These are phyloP conservation scores for Micropoecilia bifurca DNA, from an alignment of 2,797 vertebrate genomes.

Conservation along the genomic window DNA sequence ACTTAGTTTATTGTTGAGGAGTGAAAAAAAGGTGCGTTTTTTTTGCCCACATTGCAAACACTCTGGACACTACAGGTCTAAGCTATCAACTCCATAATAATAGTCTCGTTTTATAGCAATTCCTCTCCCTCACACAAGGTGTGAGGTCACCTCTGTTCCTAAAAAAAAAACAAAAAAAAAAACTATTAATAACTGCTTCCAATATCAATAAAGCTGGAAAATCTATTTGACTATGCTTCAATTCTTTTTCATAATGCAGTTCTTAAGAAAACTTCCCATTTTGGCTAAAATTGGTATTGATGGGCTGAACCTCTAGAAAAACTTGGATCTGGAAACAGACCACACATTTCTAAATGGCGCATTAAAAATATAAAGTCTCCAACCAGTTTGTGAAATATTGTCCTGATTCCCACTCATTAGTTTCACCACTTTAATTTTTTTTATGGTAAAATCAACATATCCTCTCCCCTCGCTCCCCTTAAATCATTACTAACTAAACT, in stretches of 20 bases:
- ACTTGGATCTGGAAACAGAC: neutral
- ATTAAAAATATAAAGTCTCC: neutral
- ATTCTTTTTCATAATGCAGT: neutral
- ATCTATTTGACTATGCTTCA: neutral
- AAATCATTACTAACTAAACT: neutral
- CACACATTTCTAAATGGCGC: neutral
- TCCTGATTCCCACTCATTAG: neutral
- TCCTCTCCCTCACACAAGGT: neutral
- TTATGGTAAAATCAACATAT: neutral
- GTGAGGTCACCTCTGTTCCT: neutral
- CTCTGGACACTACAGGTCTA: neutral
- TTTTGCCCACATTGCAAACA: too few relatives aligned
- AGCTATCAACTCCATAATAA: neutral
- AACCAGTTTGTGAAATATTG: neutral
- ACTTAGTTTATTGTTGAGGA: too few relatives aligned
- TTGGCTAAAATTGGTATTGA: neutral
- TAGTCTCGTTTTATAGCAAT: neutral
- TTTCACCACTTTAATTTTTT: neutral
- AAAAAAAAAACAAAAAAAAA: neutral
- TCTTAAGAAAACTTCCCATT: neutral
- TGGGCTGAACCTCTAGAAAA: neutral
- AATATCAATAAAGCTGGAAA: neutral
- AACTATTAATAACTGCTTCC: neutral
- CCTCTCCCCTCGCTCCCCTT: rapidly evolving
- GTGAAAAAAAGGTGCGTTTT: too few relatives aligned